Conservation (phyloP, 1,140 invertebrate genomes). For the Solenopsis invicta region DNA sequence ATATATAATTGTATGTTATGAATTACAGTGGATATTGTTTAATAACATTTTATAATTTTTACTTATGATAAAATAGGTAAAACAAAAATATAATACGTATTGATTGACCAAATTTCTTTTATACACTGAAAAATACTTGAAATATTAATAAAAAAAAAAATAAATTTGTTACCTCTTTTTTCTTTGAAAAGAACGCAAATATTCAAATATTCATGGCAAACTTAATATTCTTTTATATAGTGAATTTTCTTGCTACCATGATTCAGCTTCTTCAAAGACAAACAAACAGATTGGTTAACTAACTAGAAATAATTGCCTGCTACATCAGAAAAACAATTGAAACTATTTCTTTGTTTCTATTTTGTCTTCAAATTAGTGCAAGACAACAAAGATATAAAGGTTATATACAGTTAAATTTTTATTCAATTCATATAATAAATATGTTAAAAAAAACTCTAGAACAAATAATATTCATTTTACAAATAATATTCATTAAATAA, state of each 20-base stretch:
- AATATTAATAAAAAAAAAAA: slow-evolving; percentile 34
- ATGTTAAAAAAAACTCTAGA: neutral
- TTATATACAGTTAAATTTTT: slow-evolving; percentile 19
- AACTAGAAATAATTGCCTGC: slow-evolving; percentile 52
- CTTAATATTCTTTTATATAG: slow-evolving; percentile 66
- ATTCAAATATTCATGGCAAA: slow-evolving; percentile 78
- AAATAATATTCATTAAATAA: neutral
- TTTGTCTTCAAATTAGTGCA: slow-evolving; percentile 20
- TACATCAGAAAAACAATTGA: slow-evolving; percentile 19
- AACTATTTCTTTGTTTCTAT: slow-evolving; percentile 8
- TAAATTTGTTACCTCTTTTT: slow-evolving; percentile 76
- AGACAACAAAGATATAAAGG: neutral
- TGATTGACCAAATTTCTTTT: slow-evolving; percentile 10
- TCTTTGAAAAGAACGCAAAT: slow-evolving; percentile 72
- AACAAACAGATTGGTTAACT: slow-evolving; percentile 38
- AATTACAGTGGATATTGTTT: slow-evolving; percentile 8
- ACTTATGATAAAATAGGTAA: neutral
- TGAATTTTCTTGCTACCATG: slow-evolving; percentile 41
- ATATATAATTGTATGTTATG: neutral
- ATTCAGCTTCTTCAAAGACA: slow-evolving; percentile 51
- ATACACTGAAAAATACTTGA: neutral
- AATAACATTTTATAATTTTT: slow-evolving; percentile 20
- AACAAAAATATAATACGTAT: slow-evolving; percentile 19
- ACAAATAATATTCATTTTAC: neutral
- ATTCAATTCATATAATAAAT: neutral